phyloP scores from a whole-genome alignment of 2,888 invertebrate species.

The Lordiphosa andalusiaca region DNA sequence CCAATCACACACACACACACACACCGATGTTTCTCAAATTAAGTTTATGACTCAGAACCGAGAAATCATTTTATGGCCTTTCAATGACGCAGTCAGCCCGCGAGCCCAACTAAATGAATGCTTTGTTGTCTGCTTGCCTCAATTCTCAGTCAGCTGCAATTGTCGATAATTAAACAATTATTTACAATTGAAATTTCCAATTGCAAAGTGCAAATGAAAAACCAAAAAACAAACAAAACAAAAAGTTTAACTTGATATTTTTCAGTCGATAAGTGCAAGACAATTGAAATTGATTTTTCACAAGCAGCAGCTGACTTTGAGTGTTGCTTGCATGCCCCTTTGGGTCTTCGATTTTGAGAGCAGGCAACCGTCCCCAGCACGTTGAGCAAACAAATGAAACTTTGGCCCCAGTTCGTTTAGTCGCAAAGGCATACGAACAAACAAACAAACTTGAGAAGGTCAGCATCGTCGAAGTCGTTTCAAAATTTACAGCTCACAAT shows the following conservation, averaged over 20 bases:
- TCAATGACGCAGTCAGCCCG: slow-evolving; percentile 20
- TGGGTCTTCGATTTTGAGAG: slow-evolving; percentile 48
- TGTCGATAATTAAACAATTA: slow-evolving; percentile 63
- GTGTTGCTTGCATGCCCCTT: neutral
- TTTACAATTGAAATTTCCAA: slow-evolving; percentile 66
- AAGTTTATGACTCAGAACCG: slow-evolving; percentile 30
- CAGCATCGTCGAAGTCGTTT: slow-evolving; percentile 44
- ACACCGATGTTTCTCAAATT: slow-evolving; percentile 10
- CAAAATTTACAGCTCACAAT: slow-evolving; percentile 60
- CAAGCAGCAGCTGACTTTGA: slow-evolving; percentile 15
- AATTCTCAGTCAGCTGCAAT: slow-evolving; percentile 42
- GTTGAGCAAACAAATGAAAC: slow-evolving; percentile 59
- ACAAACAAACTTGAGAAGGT: slow-evolving; percentile 66
- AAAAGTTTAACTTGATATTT: slow-evolving; percentile 20
- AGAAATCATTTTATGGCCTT: slow-evolving; percentile 35
- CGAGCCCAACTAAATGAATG: slow-evolving; percentile 26
- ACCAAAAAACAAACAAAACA: slow-evolving; percentile 24
- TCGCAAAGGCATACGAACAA: slow-evolving; percentile 27
- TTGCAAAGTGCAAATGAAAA: slow-evolving; percentile 44
- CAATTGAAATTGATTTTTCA: slow-evolving; percentile 68
- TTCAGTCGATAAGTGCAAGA: slow-evolving; percentile 44
- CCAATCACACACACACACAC: slow-evolving; percentile 3
- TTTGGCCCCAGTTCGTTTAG: slow-evolving; percentile 40
- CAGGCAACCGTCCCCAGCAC: slow-evolving; percentile 27
- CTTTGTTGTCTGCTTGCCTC: slow-evolving; percentile 25